phyloP scores from a whole-genome alignment of 2,113 vertebrate genomes.

The Meriones unguiculatus region DNA sequence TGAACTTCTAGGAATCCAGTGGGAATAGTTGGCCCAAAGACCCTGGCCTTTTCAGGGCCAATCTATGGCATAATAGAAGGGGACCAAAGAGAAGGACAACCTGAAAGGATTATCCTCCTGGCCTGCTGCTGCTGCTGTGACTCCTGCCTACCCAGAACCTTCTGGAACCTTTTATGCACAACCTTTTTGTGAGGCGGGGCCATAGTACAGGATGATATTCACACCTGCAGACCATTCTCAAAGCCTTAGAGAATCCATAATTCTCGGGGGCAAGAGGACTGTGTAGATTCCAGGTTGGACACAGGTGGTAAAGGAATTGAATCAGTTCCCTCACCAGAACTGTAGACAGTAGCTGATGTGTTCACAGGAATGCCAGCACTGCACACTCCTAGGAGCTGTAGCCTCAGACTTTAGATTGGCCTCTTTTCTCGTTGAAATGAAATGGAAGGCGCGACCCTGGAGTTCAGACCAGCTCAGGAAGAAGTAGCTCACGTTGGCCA shows the following conservation, averaged over 20 bases:
- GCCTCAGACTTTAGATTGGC: neutral
- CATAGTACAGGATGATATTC: neutral
- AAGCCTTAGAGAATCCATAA: neutral
- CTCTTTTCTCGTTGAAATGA: conserved; percentile 37
- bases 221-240: neutral
- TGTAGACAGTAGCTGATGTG: neutral
- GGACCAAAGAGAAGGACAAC: neutral
- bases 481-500: neutral
- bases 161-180: conserved; percentile 11
- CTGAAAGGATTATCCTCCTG: neutral
- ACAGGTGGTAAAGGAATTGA: neutral
- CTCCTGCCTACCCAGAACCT: neutral
- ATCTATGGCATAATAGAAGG: neutral
- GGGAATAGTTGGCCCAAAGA: conserved; percentile 84
- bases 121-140: neutral
- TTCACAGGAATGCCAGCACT: neutral
- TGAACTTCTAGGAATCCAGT: conserved; percentile 94
- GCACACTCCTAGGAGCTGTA: neutral
- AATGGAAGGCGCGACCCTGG: neutral
- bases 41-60: neutral
- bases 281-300: neutral
- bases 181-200: neutral
- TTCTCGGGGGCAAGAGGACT: neutral
- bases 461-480: neutral
- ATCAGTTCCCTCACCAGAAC: neutral